Evolutionary conservation across 2,113 vertebrate genomes (phyloP), one percentile per base, ranked within the genome.

Genomic region (Pica pica): DNA sequence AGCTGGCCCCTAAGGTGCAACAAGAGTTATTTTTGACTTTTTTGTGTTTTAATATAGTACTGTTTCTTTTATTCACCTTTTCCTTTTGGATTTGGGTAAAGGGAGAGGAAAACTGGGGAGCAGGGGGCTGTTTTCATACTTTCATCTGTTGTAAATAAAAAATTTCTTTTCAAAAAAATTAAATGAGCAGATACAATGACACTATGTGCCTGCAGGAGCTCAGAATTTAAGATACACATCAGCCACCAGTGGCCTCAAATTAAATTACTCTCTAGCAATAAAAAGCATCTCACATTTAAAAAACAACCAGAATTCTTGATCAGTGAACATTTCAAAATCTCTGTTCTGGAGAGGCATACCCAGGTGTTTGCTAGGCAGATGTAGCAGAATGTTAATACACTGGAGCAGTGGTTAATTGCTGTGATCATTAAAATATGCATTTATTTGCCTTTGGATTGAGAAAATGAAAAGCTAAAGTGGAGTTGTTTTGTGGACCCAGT

Each of bases 181-280:
- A 85, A 93, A 79, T 19, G n/a, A 90, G 46, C 49, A 87, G 41
- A 93, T 76, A 57, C 42, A 87, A 50, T 63, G 63, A 90, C 30
- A 80, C 19, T n/a, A 16, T 20, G 28, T 80, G 53, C 70, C 70
- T 83, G 74, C 74, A 74, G 82, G 78, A 91, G 59, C 42, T 91
- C 61, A 78, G 65, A 60, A 67, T 92, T 86, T 71, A 79, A 96
- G 77, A 79, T 71, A 94, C 39, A 41, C n/a, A 63, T 67, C 83
- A 94, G 89, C 79, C 57, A 82, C 65, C 65, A 91, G 65, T 78
- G 78, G 83, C 49, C 93, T 79, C 57, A 76, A 93, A 92, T 87
- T 93, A 82, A 87, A 95, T 87, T 83, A 89, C 39, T 31, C 33
- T 39, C 53, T 85, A 89, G 87, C 65, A 93, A 59, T 82, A 82